Conservation (phyloP, 2,797 vertebrate genomes). For the Poliocrania exsul region DNA sequence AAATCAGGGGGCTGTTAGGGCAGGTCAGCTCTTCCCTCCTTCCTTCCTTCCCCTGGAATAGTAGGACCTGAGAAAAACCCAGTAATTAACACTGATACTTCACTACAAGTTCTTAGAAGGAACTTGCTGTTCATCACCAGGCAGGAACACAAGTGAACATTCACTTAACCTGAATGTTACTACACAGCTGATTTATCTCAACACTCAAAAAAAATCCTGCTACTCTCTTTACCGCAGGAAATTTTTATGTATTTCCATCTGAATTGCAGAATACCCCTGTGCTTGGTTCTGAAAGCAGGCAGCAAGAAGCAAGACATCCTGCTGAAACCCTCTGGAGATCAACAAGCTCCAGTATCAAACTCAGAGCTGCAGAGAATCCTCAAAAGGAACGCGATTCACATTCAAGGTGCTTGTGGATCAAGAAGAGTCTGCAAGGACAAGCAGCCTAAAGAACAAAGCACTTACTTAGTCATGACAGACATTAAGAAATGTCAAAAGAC, state of each 20-base stretch:
- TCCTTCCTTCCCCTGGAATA: not conserved
- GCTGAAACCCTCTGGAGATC: not conserved
- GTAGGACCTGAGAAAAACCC: not conserved
- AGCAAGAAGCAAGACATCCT: not conserved
- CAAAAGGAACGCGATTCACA: not conserved
- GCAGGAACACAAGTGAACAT: not conserved
- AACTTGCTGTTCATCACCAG: not conserved
- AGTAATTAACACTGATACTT: not conserved
- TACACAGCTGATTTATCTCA: not conserved
- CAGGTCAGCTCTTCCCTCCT: not conserved
- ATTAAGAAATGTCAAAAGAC: not conserved
- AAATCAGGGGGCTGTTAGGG: not conserved
- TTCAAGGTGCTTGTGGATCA: not conserved
- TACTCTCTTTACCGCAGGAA: not conserved
- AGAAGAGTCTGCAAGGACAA: not conserved
- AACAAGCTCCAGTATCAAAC: not conserved
- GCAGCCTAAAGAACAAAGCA: not conserved
- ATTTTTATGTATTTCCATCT: not conserved
- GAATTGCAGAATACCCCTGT: not conserved
- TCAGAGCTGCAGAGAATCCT: not conserved
- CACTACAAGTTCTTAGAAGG: not conserved
- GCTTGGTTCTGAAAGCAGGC: not conserved
- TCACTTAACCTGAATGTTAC: not conserved
- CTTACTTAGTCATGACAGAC: not conserved
- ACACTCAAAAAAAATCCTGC: not conserved